Evolutionary conservation across 2,113 vertebrate genomes (phyloP).

Genomic region (Micromys minutus): DNA sequence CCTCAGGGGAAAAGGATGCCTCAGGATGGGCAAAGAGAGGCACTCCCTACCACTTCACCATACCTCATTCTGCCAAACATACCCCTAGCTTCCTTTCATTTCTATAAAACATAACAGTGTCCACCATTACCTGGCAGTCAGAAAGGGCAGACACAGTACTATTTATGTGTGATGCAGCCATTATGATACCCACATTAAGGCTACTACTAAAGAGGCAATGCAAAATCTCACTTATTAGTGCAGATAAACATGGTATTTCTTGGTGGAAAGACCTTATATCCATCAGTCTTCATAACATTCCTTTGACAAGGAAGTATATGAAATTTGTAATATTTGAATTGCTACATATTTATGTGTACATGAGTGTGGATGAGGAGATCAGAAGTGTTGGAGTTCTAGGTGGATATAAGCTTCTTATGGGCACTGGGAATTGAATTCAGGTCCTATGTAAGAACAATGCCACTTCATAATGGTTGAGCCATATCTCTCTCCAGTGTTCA

Average conservation of each 20-base stretch:
- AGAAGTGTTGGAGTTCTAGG: not conserved
- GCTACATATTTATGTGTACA: not conserved
- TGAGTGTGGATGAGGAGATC: not conserved
- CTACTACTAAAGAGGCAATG: constrained; percentile 26
- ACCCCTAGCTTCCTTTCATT: too few species aligned
- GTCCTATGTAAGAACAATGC: not conserved
- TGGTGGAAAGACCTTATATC: not conserved
- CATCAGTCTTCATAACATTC: constrained; percentile 19
- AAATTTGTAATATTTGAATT: not conserved
- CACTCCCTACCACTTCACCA: too few species aligned
- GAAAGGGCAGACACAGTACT: not conserved
- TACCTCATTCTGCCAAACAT: too few species aligned
- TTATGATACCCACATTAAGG: not conserved
- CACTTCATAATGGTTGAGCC: not conserved
- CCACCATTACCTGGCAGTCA: not conserved
- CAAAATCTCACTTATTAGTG: constrained; percentile 7
- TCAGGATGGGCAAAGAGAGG: too few species aligned
- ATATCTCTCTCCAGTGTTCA: not conserved
- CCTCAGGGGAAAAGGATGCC: too few species aligned
- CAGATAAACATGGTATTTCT: not conserved
- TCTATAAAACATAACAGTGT: too few species aligned
- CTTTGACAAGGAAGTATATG: not conserved
- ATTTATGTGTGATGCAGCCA: not conserved
- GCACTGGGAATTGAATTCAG: not conserved
- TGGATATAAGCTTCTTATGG: not conserved